phyloP scores from a whole-genome alignment of 2,113 vertebrate genomes.

The Taxidea taxus region DNA sequence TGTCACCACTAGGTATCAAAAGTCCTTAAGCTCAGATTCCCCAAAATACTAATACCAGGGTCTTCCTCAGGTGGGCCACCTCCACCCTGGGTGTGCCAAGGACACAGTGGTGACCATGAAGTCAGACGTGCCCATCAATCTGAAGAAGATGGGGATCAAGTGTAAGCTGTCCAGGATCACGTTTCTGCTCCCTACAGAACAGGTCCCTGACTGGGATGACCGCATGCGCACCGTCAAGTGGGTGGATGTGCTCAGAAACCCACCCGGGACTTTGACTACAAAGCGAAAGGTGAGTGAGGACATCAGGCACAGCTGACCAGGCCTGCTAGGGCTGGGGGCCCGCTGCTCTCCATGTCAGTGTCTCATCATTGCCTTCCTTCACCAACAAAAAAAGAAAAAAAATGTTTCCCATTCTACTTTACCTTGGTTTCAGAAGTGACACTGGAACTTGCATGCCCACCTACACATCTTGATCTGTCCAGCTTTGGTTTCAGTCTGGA shows the following conservation, averaged over 20 bases:
- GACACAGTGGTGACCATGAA: slow-evolving; percentile 85
- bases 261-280: background rate
- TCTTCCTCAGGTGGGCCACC: slow-evolving; percentile 88
- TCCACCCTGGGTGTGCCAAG: slow-evolving; percentile 91
- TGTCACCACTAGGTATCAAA: background rate
- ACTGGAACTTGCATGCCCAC: background rate
- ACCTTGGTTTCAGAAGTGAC: background rate
- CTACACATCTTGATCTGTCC: background rate
- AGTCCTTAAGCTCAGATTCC: background rate
- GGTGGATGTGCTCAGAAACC: slow-evolving; percentile 75
- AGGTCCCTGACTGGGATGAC: slow-evolving; percentile 92
- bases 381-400: background rate
- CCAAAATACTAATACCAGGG: slow-evolving; percentile 10
- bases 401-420: background rate
- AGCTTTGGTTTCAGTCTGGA: background rate
- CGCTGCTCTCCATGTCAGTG: background rate
- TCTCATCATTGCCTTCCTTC: background rate
- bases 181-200: slow-evolving; percentile 84
- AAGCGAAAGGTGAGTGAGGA: slow-evolving; percentile 85
- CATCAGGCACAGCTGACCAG: background rate
- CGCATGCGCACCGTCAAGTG: slow-evolving; percentile 81
- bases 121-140: slow-evolving; percentile 78
- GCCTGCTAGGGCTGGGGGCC: background rate
- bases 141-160: slow-evolving; percentile 80
- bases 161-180: slow-evolving; percentile 86